A percentile compares a stretch with the other conserved stretches of the same genome.
phyloP scores from a whole-genome alignment of 53 echinoderm and acorn worm species.

The Arbacia lixula region DNA sequence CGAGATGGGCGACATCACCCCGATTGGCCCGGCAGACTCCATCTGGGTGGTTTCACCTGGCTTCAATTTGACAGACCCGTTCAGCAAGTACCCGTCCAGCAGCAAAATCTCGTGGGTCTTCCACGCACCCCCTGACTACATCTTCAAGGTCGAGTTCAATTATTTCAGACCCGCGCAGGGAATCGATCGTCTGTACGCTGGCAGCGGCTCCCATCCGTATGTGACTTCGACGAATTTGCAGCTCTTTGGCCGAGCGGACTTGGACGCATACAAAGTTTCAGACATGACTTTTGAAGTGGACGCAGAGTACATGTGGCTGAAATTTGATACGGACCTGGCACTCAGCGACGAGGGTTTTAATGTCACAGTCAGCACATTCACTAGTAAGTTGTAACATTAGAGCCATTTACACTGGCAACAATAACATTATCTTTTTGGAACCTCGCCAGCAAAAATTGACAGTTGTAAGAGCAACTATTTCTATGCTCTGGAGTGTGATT shows the following conservation, averaged over 20 bases:
- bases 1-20: background rate
- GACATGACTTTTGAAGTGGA: background rate
- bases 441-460: too few species aligned
- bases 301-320: constrained; percentile 25
- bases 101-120: constrained; percentile 8
- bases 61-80: too few species aligned
- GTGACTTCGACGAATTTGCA: background rate
- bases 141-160: background rate
- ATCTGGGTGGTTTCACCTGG: too few species aligned
- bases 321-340: background rate
- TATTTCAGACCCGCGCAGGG: background rate
- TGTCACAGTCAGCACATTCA: background rate
- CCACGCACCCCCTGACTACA: constrained; percentile 10
- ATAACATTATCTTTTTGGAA: too few species aligned
- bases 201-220: constrained; percentile 4
- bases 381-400: too few species aligned
- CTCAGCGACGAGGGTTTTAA: background rate
- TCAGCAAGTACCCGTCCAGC: background rate
- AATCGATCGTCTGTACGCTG: background rate
- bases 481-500: too few species aligned
- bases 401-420: too few species aligned
- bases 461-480: too few species aligned
- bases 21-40: background rate
- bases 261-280: background rate
- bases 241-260: background rate